A percentile compares a stretch with the other conserved stretches of the same genome.
These are phyloP conservation scores for Psammodynastes pulverulentus DNA, from an alignment of 2,113 vertebrate genomes.

Conservation along the genomic window DNA sequence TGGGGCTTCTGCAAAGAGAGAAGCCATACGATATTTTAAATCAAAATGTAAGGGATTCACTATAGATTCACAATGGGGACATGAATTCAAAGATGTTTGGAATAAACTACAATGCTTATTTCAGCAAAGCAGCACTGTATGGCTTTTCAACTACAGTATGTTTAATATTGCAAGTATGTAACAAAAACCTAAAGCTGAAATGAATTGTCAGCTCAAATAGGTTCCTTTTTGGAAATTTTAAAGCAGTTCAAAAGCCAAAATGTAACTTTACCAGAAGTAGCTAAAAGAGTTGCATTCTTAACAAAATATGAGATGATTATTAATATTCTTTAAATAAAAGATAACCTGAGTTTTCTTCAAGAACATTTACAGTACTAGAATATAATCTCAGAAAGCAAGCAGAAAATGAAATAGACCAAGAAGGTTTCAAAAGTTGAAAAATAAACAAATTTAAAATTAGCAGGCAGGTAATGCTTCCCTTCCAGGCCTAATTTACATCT, in stretches of 20 bases:
- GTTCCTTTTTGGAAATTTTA: background rate
- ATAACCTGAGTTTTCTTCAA: background rate
- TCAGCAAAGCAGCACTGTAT: background rate
- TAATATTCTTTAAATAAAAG: background rate
- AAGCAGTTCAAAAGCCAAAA: background rate
- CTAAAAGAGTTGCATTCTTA: background rate
- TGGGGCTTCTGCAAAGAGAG: background rate
- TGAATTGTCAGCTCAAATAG: background rate
- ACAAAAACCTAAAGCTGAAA: background rate
- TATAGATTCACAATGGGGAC: background rate
- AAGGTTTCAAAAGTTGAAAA: background rate
- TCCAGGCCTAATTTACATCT: background rate
- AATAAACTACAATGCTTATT: background rate
- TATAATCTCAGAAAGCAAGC: background rate
- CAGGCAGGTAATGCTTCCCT: background rate
- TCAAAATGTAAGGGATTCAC: background rate
- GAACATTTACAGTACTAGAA: background rate
- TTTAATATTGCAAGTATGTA: background rate
- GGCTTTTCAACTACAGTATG: background rate
- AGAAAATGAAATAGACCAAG: background rate
- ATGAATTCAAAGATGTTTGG: background rate
- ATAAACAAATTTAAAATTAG: background rate
- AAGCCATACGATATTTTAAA: background rate
- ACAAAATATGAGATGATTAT: background rate
- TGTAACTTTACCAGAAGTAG: background rate